Percentiles rank a stretch among this genome's conserved stretches.
Conservation (phyloP, 2,888 invertebrate genomes). For the Halocaridina rubra region DNA sequence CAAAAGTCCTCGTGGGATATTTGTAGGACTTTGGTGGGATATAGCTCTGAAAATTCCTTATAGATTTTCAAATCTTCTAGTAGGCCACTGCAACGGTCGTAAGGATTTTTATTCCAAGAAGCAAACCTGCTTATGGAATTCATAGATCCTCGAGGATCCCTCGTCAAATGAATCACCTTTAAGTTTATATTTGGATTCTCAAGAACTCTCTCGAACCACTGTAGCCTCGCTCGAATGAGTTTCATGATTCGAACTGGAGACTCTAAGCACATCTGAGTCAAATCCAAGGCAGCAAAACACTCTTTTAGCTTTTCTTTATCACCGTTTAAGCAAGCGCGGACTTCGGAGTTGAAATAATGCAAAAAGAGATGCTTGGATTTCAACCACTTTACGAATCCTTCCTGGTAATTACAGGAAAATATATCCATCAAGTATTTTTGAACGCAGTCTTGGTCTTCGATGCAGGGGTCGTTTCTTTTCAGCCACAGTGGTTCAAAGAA, state of each 20-base stretch:
- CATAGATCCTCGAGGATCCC: conserved; percentile 47
- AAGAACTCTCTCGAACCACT: background rate
- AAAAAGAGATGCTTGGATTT: background rate
- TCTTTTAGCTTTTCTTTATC: background rate
- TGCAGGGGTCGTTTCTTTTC: conserved; percentile 5
- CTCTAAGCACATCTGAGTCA: background rate
- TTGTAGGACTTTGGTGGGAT: conserved; percentile 28
- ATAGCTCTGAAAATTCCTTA: background rate
- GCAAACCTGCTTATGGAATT: conserved; percentile 37
- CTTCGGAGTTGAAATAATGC: conserved; percentile 3
- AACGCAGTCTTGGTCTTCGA: conserved; percentile 1
- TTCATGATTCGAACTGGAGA: conserved; percentile 24
- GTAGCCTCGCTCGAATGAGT: conserved; percentile 24
- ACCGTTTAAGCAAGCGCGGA: background rate
- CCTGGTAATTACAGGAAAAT: conserved; percentile 20
- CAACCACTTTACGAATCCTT: conserved; percentile 17
- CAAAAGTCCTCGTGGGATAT: conserved; percentile 31
- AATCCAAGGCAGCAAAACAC: background rate
- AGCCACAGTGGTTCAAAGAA: conserved; percentile 56
- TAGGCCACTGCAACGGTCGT: conserved; percentile 1
- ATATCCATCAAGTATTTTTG: conserved; percentile 3
- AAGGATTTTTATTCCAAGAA: conserved; percentile 21
- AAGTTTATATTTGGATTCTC: conserved; percentile 11
- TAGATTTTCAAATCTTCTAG: conserved; percentile 23
- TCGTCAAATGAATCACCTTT: conserved; percentile 41